These are phyloP conservation scores for Colinus virginianus DNA, from an alignment of 2,113 vertebrate genomes.

Conservation along the genomic window DNA sequence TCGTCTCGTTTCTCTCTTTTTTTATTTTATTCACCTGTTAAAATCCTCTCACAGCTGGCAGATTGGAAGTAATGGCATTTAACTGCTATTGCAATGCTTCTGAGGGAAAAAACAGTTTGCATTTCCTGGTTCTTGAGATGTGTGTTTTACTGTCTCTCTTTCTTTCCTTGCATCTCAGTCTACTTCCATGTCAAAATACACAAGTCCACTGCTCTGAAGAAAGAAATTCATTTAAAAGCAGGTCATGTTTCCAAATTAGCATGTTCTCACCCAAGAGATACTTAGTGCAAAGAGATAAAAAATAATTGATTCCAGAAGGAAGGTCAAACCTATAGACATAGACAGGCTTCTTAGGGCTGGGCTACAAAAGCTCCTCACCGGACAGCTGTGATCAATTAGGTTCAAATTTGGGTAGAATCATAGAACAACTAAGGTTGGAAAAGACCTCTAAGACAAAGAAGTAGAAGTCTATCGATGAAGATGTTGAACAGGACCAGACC, in stretches of 20 bases:
- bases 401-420: background rate
- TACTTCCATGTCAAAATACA: conserved; percentile 16
- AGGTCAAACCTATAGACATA: background rate
- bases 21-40: conserved; percentile 56
- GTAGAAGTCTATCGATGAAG: too few species aligned
- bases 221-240: background rate
- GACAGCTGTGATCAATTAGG: fast-evolving
- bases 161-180: background rate
- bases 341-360: fast-evolving
- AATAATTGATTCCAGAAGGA: background rate
- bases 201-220: background rate
- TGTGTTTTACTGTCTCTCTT: background rate
- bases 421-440: too few species aligned
- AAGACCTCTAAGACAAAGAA: too few species aligned
- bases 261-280: background rate
- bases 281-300: background rate
- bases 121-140: background rate
- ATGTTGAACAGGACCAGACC: too few species aligned
- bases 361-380: background rate
- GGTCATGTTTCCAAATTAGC: background rate
- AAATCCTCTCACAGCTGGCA: conserved; percentile 54
- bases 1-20: background rate
- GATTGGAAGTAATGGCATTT: conserved; percentile 63
- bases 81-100: conserved; percentile 24
- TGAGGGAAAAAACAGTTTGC: background rate